These are phyloP conservation scores for Paguma larvata DNA, from an alignment of 2,797 vertebrate genomes.

Conservation along the genomic window DNA sequence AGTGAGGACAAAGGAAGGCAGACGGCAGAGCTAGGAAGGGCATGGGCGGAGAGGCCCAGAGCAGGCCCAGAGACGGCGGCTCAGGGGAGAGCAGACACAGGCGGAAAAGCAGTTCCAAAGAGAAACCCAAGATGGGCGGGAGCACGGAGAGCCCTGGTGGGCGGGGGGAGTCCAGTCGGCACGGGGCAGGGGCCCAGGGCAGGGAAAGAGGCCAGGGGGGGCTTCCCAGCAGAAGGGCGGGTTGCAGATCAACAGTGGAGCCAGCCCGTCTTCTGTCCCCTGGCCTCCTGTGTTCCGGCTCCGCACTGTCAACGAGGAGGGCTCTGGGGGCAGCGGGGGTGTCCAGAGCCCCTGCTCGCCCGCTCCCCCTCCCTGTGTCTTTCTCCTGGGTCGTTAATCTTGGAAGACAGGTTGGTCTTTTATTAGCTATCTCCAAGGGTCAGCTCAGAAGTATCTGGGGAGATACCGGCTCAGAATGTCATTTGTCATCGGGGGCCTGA, in stretches of 20 bases:
- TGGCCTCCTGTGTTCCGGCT: neutral
- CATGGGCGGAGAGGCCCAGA: fast-evolving
- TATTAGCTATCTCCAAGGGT: slow-evolving; percentile 82
- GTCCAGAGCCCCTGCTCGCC: neutral
- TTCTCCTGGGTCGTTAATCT: slow-evolving; percentile 71
- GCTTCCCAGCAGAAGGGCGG: neutral
- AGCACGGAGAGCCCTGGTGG: neutral
- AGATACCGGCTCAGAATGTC: slow-evolving; percentile 70
- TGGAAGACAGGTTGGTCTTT: slow-evolving; percentile 77
- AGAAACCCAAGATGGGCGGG: neutral
- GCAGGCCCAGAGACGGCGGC: neutral
- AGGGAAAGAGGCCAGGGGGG: fast-evolving
- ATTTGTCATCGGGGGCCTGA: slow-evolving; percentile 78
- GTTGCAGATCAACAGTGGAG: neutral
- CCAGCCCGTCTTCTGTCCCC: neutral
- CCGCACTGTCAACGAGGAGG: neutral
- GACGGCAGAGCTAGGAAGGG: neutral
- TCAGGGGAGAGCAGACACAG: too few species aligned
- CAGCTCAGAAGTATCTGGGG: slow-evolving; percentile 73
- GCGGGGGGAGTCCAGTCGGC: neutral
- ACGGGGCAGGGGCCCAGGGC: fast-evolving
- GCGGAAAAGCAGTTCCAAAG: fast-evolving
- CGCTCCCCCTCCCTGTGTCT: neutral
- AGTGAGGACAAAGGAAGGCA: neutral
- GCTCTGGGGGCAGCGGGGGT: fast-evolving